A percentile compares a stretch with the other conserved stretches of the same genome.
Conservation (phyloP, 2,797 vertebrate species). For the Sebastes oblongus region DNA sequence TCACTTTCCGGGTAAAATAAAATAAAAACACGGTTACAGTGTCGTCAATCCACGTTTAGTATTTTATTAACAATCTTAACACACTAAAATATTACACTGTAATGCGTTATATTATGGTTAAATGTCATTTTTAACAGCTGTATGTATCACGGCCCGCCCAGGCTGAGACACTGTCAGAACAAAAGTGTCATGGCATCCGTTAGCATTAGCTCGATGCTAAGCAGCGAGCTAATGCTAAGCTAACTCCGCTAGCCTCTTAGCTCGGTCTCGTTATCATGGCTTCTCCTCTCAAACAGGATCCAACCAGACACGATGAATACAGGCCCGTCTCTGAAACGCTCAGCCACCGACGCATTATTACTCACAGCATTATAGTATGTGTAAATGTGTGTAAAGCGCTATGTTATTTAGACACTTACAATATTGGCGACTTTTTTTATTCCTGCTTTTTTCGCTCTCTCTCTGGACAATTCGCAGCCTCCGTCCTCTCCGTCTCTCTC, state of each 20-base stretch:
- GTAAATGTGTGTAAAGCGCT: not conserved
- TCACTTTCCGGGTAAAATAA: slow-evolving; percentile 29
- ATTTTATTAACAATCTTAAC: not conserved
- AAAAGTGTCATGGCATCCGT: slow-evolving; percentile 77
- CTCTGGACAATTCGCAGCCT: slow-evolving; percentile 78
- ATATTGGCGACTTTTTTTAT: slow-evolving; percentile 71
- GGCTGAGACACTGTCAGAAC: slow-evolving; percentile 70
- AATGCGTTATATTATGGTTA: not conserved
- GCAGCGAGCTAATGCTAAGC: slow-evolving; percentile 33
- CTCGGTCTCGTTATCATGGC: slow-evolving; percentile 44
- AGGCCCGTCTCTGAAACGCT: not conserved
- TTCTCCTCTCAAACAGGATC: slow-evolving; percentile 46
- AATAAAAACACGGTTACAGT: not conserved
- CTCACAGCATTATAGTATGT: not conserved
- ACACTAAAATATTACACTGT: accelerated
- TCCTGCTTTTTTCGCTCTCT: slow-evolving; percentile 70
- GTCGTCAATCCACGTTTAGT: not conserved
- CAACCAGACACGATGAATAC: slow-evolving; percentile 38
- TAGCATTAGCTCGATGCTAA: slow-evolving; percentile 22
- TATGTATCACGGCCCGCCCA: slow-evolving; percentile 52
- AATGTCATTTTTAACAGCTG: slow-evolving; percentile 34
- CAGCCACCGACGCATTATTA: not conserved
- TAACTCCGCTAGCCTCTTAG: slow-evolving; percentile 44
- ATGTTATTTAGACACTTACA: slow-evolving; percentile 70
- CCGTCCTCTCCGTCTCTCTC: slow-evolving; percentile 81